Base-by-base conservation (phyloP, 2,797 vertebrate species). In the Pangasius larnaudii region DNA sequence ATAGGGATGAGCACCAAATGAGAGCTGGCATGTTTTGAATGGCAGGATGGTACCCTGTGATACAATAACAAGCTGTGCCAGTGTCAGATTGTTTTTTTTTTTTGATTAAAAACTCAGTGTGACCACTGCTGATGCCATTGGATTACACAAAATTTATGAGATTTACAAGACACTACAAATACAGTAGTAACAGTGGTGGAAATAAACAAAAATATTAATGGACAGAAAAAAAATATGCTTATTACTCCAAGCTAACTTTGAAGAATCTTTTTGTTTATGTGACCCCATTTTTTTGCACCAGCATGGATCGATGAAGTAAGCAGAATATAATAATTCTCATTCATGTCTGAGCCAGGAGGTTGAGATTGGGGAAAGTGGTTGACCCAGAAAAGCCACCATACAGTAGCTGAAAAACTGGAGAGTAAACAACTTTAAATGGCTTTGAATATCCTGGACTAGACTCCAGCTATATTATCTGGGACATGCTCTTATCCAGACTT, bases 11-110 rank as follows among this genome's bases (percentile, higher is more conserved):
- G 8, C 2, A 30, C 59, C 42, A 49, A 83, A 83, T 65, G 63
- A 82, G 79, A 61, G 42, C 22, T 51, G 81, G 46, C 61, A 51
- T 19, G 27, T n/a, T 83, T 83, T 83, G 24, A 63, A 65, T 19
- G 9, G 81, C 4, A 84, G 14, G n/a, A 84, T 51, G n/a, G 46
- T 51, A 84, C 42, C 16, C 8, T 30, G 5, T 10, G 13, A 49
- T 67, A 84, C 58, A 65, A n/a, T 46, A 27, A 39, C 36, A n/a
- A 46, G 58, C 18, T 61, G 36, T 27, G 58, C 24, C 79, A 42
- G 58, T 27, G 10, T 39, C 22, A 42, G 33, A 42, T 16, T n/a
- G n/a, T 51, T 5, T 51, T 14, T 13, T 61, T 79, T 30, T 51
- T 75, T 72, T 72, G 4, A 78, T 56, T 24, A 79, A 79, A 58